Base-by-base conservation (phyloP, 2,113 vertebrate species). In the Oenanthe melanoleuca region DNA sequence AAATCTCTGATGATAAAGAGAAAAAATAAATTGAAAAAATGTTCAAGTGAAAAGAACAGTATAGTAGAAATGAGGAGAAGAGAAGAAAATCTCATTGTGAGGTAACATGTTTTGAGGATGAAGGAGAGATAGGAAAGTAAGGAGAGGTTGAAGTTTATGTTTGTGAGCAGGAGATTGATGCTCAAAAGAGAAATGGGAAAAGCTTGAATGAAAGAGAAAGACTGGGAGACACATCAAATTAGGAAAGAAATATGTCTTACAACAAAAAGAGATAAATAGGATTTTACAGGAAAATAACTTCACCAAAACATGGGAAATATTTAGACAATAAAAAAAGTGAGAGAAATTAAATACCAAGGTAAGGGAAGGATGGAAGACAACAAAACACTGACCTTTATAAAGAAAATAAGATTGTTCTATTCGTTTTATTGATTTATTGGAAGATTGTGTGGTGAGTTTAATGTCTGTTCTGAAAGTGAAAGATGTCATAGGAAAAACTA, bases 381-480 rank as follows among this genome's bases (percentile, higher is more conserved):
- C 14, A 82, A 80, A 92, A 70, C 88, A 38, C 5, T 33, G 12
- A 38, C 42, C 15, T 85, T 77, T 20, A 9, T 83, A 73, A 74
- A 83, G 6, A 77, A 61, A 91, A 44, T 34, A 29, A 63, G 71
- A 63, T 42, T 52, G 2, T 10, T 78, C 4, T 59, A 31, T 91
- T 80, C 5, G 19, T 82, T 74, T 44, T 71, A 78, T 44, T 86
- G 47, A 60, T 86, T 93, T 83, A n/a, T 59, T 86, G n/a, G 47
- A 83, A 88, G 59, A 45, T 71, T 52, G 37, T 63, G 9, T 73
- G 55, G 33, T 56, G 18, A 47, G 17, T 24, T 59, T 37, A 37
- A 59, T 86, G 17, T 78, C 57, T 77, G 37, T 29, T 94, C 52
- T 78, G 60, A 94, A 89, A 92, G 81, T 86, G 64, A 88, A 92